phyloP scores from a whole-genome alignment of 2,113 vertebrate genomes.

The Zeus faber region DNA sequence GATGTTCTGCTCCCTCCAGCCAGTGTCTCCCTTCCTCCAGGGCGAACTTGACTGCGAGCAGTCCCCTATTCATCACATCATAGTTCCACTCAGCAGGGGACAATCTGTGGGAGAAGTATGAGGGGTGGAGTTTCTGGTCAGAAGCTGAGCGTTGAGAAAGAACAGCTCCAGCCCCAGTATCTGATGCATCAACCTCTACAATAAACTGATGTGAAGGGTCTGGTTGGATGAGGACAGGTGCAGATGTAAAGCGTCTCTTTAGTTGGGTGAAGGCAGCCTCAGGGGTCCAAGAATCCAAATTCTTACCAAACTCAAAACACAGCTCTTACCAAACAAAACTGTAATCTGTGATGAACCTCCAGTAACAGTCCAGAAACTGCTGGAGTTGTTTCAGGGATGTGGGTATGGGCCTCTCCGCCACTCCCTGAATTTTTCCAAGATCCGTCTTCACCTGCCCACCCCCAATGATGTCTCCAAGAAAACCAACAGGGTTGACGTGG shows the following conservation, averaged over 20 bases:
- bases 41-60: too few species aligned
- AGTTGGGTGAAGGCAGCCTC: neutral
- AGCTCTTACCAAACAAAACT: neutral
- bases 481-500: neutral
- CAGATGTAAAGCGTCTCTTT: neutral
- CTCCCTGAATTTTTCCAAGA: neutral
- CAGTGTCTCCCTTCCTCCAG: too few species aligned
- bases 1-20: too few species aligned
- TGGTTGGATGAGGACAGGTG: too few species aligned
- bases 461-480: neutral
- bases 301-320: neutral
- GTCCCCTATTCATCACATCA: too few species aligned
- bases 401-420: neutral
- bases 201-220: too few species aligned
- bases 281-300: neutral
- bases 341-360: neutral
- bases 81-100: too few species aligned
- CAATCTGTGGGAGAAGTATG: too few species aligned
- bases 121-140: too few species aligned
- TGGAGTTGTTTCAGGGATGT: neutral
- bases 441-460: neutral
- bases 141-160: too few species aligned
- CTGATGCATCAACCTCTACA: too few species aligned
- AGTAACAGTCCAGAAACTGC: neutral
- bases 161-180: too few species aligned